Evolutionary conservation across 2,113 vertebrate species (phyloP), one percentile per base, ranked within the genome.

Genomic region (Aphyosemion australe): DNA sequence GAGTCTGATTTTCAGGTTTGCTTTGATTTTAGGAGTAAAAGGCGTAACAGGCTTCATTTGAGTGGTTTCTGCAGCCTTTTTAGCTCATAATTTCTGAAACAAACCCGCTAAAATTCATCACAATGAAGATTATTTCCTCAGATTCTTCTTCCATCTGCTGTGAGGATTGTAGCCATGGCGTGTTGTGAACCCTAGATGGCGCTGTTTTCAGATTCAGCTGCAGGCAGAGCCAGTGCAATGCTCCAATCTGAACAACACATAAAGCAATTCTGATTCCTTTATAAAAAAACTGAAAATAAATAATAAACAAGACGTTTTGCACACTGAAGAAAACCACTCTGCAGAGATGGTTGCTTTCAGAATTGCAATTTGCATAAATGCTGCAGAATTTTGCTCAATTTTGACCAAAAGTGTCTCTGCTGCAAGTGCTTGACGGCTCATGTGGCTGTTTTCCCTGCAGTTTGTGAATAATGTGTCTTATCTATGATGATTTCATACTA

Each of bases 121-220:
- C 8, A 54, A 13, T 31, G 21, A 14, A 52, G 12, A 21, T 5
- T 3, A 21, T 61, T 34, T 50, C 18, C 12, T 48, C 18, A 15
- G 6, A 12, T 12, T 32, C 16, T 20, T 5, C 21, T 15, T 54
- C 48, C 34, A 52, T 39, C 16, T 11, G 15, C 18, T 16, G 19
- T 39, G 19, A 1, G 45, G 13, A 14, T 57, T 59, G 61, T 39
- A 52, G 80, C 62, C 63, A 61, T 85, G 59, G 19, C 0, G 6
- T 11, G 12, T 20, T 74, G 10, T 71, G 58, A 54, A n/a, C 89
- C 16, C 81, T 88, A 88, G 89, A 86, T 84, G 89, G 87, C 20
- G 84, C 85, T 85, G 75, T 78, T 80, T 74, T 69, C n/a, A 71
- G 61, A 59, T 31, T 14, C 43, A 43, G 61, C 46, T 52, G 20